phyloP scores from a whole-genome alignment of 2,113 vertebrate species.

The Pholis gunnellus region DNA sequence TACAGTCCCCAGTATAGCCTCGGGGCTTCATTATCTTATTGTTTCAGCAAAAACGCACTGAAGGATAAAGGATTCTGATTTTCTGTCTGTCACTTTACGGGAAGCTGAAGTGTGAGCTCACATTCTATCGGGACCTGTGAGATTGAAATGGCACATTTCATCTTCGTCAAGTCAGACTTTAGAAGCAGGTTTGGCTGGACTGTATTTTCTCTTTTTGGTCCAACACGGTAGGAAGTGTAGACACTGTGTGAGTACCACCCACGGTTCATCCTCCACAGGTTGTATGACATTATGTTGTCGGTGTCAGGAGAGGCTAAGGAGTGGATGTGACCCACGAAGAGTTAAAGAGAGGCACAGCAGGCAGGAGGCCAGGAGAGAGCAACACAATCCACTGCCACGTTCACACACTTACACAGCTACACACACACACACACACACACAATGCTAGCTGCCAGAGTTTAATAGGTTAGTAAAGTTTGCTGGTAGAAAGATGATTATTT shows the following conservation, averaged over 20 bases:
- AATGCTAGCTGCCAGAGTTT: constrained; percentile 16
- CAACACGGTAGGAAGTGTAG: neutral
- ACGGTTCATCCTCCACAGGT: neutral
- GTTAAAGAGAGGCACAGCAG: constrained; percentile 33
- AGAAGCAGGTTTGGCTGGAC: neutral
- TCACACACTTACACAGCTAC: constrained; percentile 8
- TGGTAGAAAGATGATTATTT: neutral
- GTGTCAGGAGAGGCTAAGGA: constrained; percentile 3
- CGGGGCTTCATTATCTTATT: constrained; percentile 4
- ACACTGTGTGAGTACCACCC: neutral
- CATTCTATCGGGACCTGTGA: constrained; percentile 1
- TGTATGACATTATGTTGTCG: neutral
- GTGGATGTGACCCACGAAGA: constrained; percentile 22
- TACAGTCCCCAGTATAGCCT: neutral
- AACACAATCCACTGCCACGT: constrained; percentile 7
- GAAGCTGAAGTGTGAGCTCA: constrained; percentile 18
- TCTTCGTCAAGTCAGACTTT: constrained; percentile 1
- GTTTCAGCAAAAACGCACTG: constrained; percentile 19
- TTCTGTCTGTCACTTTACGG: constrained; percentile 10
- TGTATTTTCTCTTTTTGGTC: neutral
- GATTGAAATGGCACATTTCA: constrained; percentile 12
- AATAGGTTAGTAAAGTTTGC: constrained; percentile 6
- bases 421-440: constrained; percentile 19
- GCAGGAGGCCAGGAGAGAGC: constrained; percentile 18
- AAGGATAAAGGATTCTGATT: constrained; percentile 4